Evolutionary conservation across 2,797 vertebrate genomes (phyloP).

Genomic region (Argentina silus): DNA sequence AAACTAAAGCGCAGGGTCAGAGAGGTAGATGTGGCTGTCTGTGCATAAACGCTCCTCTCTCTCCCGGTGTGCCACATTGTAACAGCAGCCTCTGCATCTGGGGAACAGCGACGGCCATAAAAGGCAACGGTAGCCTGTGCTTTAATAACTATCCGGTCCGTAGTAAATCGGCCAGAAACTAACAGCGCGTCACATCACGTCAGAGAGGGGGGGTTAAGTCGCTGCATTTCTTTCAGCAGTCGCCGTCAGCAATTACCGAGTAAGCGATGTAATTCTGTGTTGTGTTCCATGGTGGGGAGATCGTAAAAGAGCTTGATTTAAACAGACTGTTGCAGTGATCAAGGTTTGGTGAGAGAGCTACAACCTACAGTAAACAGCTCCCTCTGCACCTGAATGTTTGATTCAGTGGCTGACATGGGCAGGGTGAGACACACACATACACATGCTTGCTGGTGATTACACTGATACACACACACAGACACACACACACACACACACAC

Average conservation of each 20-base stretch:
- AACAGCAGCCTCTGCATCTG: conserved; percentile 42
- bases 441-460: not conserved
- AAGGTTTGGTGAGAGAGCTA: conserved; percentile 56
- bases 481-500: too few species aligned
- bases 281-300: conserved; percentile 48
- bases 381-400: conserved; percentile 14
- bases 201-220: conserved; percentile 37
- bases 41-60: conserved; percentile 22
- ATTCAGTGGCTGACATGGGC: not conserved
- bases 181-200: conserved; percentile 49
- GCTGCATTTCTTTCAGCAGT: conserved; percentile 37
- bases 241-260: conserved; percentile 54
- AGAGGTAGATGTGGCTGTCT: conserved; percentile 40
- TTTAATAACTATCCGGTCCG: conserved; percentile 55
- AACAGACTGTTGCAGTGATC: conserved; percentile 45
- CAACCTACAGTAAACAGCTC: conserved; percentile 8
- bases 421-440: not conserved
- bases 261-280: conserved; percentile 57
- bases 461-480: too few species aligned
- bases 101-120: conserved; percentile 51
- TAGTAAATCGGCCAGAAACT: not conserved
- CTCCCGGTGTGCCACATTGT: conserved; percentile 40
- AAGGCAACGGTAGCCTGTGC: conserved; percentile 53
- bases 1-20: conserved; percentile 29
- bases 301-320: conserved; percentile 74